These are phyloP conservation scores for Ellobius talpinus DNA, from an alignment of 2,113 vertebrate species.

Conservation along the genomic window DNA sequence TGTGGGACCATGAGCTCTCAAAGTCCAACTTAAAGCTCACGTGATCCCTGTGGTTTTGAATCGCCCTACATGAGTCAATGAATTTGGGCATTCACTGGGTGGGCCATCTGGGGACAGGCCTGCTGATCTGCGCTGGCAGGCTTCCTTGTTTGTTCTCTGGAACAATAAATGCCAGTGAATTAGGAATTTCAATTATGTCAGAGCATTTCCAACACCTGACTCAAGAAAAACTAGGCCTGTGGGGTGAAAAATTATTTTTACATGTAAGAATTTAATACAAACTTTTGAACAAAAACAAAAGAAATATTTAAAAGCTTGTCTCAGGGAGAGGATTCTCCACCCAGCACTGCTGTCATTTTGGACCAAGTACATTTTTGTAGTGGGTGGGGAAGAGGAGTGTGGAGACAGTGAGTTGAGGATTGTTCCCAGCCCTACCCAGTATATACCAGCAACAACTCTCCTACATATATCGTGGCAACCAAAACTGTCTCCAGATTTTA, in stretches of 20 bases:
- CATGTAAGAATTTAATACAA: conserved; percentile 1
- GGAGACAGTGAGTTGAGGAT: neutral
- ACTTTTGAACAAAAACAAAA: neutral
- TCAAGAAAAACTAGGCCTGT: conserved; percentile 5
- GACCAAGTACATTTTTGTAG: neutral
- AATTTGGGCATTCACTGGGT: conserved; percentile 53
- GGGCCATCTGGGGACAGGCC: conserved; percentile 57
- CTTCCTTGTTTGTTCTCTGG: conserved; percentile 52
- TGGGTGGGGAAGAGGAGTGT: neutral
- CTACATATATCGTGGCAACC: neutral
- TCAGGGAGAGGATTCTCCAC: neutral
- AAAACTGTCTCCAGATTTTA: neutral
- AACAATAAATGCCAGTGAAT: conserved; percentile 68
- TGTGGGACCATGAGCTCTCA: neutral
- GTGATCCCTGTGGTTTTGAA: conserved; percentile 55
- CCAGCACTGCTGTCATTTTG: neutral
- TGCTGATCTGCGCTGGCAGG: conserved; percentile 55
- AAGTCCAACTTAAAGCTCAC: conserved; percentile 46
- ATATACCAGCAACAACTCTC: neutral
- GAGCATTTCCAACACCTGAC: conserved; percentile 66
- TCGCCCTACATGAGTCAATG: conserved; percentile 42
- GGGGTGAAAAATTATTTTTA: neutral
- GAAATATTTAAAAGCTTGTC: neutral
- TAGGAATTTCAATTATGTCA: conserved; percentile 60
- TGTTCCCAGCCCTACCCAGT: neutral